Conservation (phyloP, 2,888 invertebrate genomes). For the Ornithoptera priamus region DNA sequence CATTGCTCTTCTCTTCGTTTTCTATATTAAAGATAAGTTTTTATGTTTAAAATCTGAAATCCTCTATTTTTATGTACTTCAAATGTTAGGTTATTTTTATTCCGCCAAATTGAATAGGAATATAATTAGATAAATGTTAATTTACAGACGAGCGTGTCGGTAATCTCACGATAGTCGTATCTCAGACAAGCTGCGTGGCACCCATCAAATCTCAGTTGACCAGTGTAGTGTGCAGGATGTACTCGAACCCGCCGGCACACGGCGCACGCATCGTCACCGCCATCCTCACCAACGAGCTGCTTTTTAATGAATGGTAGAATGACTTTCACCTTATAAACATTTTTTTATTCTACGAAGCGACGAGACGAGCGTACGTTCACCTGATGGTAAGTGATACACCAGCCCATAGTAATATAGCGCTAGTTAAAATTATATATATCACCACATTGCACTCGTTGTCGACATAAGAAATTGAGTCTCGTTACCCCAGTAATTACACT, state of each 20-base stretch:
- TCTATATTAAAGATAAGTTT: neutral
- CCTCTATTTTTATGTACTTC: neutral
- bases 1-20: neutral
- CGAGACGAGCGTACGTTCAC: too few relatives aligned
- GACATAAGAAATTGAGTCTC: too few relatives aligned
- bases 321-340: neutral
- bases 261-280: slow-evolving; percentile 94
- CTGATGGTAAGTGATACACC: too few relatives aligned
- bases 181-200: slow-evolving; percentile 79
- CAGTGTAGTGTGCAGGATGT: slow-evolving; percentile 91
- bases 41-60: too few relatives aligned
- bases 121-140: neutral
- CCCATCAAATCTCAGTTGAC: slow-evolving; percentile 93
- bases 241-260: slow-evolving; percentile 98
- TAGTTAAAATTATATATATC: too few relatives aligned
- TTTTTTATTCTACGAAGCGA: neutral
- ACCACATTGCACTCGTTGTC: too few relatives aligned
- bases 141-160: slow-evolving; percentile 94
- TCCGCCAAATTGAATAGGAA: too few relatives aligned
- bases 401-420: too few relatives aligned
- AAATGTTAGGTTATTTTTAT: too few relatives aligned
- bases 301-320: slow-evolving; percentile 90
- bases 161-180: slow-evolving; percentile 91
- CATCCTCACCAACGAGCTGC: slow-evolving; percentile 86
- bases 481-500: too few relatives aligned